Percentiles rank a stretch among this genome's conserved stretches.
These are phyloP conservation scores for Porites evermanni DNA, from an alignment of 92 coral and sea anemone species.

Conservation along the genomic window DNA sequence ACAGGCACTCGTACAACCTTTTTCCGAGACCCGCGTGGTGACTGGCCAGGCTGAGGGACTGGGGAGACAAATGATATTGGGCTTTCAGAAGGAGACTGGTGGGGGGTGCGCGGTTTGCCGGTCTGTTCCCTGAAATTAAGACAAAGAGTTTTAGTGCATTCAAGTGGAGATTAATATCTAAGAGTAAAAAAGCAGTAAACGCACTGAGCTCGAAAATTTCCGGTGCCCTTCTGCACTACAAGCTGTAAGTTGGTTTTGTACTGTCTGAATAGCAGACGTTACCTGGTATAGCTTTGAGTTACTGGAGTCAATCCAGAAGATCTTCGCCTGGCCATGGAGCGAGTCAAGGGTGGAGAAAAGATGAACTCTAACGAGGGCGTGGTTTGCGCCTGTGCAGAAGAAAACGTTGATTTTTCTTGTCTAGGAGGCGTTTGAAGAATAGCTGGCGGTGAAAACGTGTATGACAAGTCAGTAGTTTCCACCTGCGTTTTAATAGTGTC, in stretches of 20 bases:
- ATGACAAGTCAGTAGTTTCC: constrained; percentile 46
- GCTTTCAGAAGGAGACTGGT: constrained; percentile 98
- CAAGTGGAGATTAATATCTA: no score
- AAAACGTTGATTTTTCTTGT: background rate
- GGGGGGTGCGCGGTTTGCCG: constrained; percentile 64
- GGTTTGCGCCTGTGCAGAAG: constrained; percentile 21
- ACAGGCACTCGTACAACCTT: constrained; percentile 53
- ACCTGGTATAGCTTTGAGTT: constrained; percentile 16
- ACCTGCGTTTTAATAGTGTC: background rate
- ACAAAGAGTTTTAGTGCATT: background rate
- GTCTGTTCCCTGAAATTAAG: constrained; percentile 15
- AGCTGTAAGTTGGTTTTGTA: background rate
- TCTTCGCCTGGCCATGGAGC: constrained; percentile 78
- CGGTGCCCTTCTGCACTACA: no score
- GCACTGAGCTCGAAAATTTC: no score
- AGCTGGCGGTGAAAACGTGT: constrained; percentile 79
- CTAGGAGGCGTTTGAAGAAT: constrained; percentile 61
- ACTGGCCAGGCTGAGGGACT: constrained; percentile 50
- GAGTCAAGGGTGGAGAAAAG: constrained; percentile 96
- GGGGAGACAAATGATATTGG: constrained; percentile 97
- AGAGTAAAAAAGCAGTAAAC: no score
- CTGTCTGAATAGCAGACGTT: constrained; percentile 24
- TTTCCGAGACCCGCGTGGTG: constrained; percentile 69
- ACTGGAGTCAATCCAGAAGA: constrained; percentile 66
- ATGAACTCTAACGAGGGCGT: constrained; percentile 74